Base-by-base conservation (phyloP, 2,113 vertebrate genomes). In the Malurus alboscapulatus region DNA sequence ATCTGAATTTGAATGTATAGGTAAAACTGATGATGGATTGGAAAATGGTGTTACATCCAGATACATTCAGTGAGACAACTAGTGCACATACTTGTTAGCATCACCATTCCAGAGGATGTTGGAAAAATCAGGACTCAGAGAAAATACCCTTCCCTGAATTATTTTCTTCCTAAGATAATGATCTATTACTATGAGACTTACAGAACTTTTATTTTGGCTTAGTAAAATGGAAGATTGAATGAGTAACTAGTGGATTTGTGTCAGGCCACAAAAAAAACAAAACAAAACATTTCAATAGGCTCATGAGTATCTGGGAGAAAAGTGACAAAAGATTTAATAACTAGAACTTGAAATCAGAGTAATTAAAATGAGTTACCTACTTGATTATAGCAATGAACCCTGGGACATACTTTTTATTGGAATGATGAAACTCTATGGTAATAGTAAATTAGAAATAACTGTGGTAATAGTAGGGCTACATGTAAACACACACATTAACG, bases 401-500 rank as follows among this genome's bases (percentile, higher is more conserved):
- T 63, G 36, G 18, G 69, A 26, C 1, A 5, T 54, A 20, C 34
- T 11, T 77, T 80, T 36, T 26, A 12, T 55, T 40, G 21, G 9
- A 80, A 73, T 30, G 2, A 20, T 59, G 20, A 30, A 40, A 36
- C 61, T 86, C 16, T 36, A 11, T 38, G 38, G 38, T 38, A 38
- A 38, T 38, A 38, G 38, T 38, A 38, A 38, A 38, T 11, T 38
- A 38, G 38, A 38, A 38, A 38, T 38, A 38, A 38, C 38, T 38
- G 10, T 73, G 34, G 5, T 67, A 38, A 21, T 22, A 50, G 26
- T 44, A 66, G 45, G 42, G 47, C 36, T 34, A 3, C 12, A 20
- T 0, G 1, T 38, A 68, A 59, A 63, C 40, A 14, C 2, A 16
- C 1, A 4, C 5, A 5, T 65, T 65, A 67, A 32, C 30, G 45